Conservation (phyloP, 2,113 vertebrate species). For the Phrynocephalus versicolor region DNA sequence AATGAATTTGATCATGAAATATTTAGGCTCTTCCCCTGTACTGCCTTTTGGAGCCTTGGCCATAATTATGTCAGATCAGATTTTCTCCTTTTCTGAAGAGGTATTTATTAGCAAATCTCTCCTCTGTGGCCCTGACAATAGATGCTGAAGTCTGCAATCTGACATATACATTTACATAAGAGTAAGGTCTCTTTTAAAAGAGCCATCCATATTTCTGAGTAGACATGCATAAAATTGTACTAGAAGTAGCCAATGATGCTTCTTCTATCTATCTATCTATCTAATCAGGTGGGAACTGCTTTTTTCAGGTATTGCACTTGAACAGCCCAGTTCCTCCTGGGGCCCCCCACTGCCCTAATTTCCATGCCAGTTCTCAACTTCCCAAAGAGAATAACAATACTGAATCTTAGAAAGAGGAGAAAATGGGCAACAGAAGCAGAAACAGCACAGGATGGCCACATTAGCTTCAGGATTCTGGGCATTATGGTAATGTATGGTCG, state of each 20-base stretch:
- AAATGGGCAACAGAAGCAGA: neutral
- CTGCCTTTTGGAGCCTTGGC: conserved; percentile 51
- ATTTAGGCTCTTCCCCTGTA: conserved; percentile 71
- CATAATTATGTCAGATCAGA: conserved; percentile 64
- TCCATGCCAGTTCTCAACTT: neutral
- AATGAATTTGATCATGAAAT: conserved; percentile 82
- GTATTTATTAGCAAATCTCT: conserved; percentile 58
- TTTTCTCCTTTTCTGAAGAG: conserved; percentile 51
- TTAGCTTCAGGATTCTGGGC: no score
- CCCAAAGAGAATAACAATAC: neutral
- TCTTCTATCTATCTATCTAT: no score
- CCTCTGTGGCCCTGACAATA: conserved; percentile 48
- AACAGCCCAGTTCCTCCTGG: neutral
- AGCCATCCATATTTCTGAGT: neutral
- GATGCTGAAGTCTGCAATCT: conserved; percentile 43
- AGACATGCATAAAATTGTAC: neutral
- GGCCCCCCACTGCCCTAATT: neutral
- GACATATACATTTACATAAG: neutral
- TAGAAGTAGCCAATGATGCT: conserved; percentile 35
- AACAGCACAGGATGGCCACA: no score
- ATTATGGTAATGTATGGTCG: no score
- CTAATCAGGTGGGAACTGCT: neutral
- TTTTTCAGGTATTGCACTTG: neutral
- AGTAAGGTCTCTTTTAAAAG: neutral
- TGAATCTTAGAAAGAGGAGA: neutral